Evolutionary conservation across 2,888 invertebrate genomes (phyloP).

Genomic region (Chirona hameri): DNA sequence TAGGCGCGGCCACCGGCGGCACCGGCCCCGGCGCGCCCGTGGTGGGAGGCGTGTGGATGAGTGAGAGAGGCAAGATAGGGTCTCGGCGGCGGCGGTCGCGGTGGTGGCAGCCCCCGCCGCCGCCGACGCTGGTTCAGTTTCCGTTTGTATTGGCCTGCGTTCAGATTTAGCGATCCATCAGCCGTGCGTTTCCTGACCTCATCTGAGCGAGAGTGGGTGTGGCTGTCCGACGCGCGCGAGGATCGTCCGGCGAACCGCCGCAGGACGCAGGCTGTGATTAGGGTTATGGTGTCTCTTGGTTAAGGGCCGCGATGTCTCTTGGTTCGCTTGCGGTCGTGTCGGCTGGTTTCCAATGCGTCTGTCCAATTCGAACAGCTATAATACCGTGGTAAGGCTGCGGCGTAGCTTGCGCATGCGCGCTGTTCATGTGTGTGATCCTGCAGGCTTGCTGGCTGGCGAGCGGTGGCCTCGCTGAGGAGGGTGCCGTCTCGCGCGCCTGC

Average conservation of each 20-base stretch:
- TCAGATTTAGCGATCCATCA: neutral
- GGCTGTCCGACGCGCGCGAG: neutral
- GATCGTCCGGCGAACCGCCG: neutral
- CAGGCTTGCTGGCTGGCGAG: neutral
- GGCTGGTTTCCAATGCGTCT: neutral
- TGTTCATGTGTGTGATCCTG: neutral
- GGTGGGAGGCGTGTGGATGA: neutral
- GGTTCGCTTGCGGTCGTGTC: neutral
- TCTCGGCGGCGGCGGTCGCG: neutral
- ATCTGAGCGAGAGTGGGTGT: neutral
- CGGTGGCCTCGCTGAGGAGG: neutral
- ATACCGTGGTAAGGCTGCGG: neutral
- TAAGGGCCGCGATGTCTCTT: neutral
- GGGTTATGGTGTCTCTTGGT: neutral
- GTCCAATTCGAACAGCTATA: conserved; percentile 3
- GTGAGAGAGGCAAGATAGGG: neutral
- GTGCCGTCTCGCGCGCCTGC: neutral
- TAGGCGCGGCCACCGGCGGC: neutral
- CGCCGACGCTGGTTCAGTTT: neutral
- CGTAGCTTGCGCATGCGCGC: neutral
- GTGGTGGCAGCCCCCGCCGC: neutral
- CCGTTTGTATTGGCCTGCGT: conserved; percentile 4
- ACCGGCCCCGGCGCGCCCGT: neutral
- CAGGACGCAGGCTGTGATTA: neutral
- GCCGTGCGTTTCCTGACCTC: conserved; percentile 22